phyloP scores from a whole-genome alignment of 2,113 vertebrate genomes.

The Capreolus pygargus region DNA sequence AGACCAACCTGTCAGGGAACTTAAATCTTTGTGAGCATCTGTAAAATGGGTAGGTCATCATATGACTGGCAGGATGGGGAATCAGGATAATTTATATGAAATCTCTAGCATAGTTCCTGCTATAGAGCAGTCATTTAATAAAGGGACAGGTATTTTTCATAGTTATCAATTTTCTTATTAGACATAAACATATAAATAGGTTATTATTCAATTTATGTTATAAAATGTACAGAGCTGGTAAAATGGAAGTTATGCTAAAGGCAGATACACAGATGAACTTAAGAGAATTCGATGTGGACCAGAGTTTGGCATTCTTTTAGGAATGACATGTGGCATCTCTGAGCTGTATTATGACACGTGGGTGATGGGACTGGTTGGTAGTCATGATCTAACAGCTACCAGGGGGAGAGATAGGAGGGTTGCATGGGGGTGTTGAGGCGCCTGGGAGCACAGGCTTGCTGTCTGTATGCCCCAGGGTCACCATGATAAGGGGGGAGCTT shows the following conservation, averaged over 20 bases:
- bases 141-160: not conserved
- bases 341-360: not conserved
- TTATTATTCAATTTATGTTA: not conserved
- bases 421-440: accelerated
- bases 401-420: not conserved
- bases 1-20: not conserved
- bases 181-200: not conserved
- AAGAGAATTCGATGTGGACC: not conserved
- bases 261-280: not conserved
- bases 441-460: not conserved
- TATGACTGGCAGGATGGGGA: not conserved
- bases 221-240: not conserved
- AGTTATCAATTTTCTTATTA: not conserved
- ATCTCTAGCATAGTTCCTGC: not conserved
- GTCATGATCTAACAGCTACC: not conserved
- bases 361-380: not conserved
- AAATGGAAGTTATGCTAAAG: not conserved
- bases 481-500: not conserved
- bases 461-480: not conserved
- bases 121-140: not conserved
- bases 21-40: not conserved
- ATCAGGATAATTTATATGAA: not conserved
- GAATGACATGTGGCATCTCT: not conserved
- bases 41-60: not conserved
- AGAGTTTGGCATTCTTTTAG: not conserved